Conservation (phyloP, 2,113 vertebrate species). For the Ciconia stormi region DNA sequence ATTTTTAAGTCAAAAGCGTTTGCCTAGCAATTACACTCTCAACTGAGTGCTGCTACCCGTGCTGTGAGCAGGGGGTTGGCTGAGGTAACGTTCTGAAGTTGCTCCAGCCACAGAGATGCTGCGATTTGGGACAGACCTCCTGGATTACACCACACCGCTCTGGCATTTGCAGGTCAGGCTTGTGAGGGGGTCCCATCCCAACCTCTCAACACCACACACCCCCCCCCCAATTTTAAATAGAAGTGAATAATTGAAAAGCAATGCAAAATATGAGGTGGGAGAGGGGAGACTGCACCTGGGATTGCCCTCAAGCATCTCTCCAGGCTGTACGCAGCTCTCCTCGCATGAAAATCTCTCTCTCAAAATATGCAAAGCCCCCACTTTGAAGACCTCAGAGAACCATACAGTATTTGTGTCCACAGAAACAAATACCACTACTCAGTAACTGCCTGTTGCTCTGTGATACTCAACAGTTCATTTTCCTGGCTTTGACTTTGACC, state of each 20-base stretch:
- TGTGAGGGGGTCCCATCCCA: no score
- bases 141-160: neutral
- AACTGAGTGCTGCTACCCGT: neutral
- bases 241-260: neutral
- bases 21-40: neutral
- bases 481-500: neutral
- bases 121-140: neutral
- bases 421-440: neutral
- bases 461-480: neutral
- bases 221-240: neutral
- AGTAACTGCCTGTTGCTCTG: neutral
- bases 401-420: neutral
- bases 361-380: neutral
- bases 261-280: neutral
- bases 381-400: neutral
- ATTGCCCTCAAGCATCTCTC: neutral
- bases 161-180: neutral
- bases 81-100: neutral
- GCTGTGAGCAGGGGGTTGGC: neutral
- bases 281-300: neutral
- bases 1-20: constrained; percentile 11
- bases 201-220: no score
- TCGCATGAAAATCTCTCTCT: neutral
- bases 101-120: neutral
- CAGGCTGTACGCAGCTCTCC: neutral